These are phyloP conservation scores for Larimichthys polyactis DNA, from an alignment of 2,113 vertebrate genomes.

Conservation along the genomic window DNA sequence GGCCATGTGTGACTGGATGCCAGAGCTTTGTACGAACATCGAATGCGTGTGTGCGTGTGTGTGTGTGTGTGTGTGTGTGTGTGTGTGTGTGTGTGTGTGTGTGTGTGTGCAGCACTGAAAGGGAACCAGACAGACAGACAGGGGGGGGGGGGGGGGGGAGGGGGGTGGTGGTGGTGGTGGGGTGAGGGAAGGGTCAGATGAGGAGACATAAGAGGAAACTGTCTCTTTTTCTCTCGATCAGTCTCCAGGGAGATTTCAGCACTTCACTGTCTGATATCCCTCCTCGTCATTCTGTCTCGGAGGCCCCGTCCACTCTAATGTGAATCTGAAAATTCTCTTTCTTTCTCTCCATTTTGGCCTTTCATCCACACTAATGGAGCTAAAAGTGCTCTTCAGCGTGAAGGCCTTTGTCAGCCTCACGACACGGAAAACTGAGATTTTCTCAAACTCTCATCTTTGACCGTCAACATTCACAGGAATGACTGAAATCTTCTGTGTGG, in stretches of 20 bases:
- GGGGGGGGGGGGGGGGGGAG: background rate
- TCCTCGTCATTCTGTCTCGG: conserved; percentile 11
- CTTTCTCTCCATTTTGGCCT: background rate
- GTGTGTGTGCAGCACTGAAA: conserved; percentile 9
- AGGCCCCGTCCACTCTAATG: conserved; percentile 37
- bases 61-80: conserved; percentile 8
- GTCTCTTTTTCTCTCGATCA: conserved; percentile 41
- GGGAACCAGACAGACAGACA: conserved; percentile 5
- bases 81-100: conserved; percentile 27
- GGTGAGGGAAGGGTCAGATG: conserved; percentile 61
- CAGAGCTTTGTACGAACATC: conserved; percentile 26
- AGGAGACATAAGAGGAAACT: conserved; percentile 39
- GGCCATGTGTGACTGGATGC: conserved; percentile 42
- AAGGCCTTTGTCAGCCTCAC: background rate
- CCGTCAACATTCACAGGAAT: background rate
- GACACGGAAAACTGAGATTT: background rate
- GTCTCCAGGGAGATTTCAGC: conserved; percentile 50
- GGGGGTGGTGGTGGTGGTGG: background rate
- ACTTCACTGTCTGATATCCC: conserved; percentile 51
- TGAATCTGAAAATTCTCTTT: conserved; percentile 23
- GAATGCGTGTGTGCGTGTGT: conserved; percentile 5
- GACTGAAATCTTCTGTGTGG: background rate
- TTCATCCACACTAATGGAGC: conserved; percentile 17
- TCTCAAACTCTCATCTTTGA: background rate
- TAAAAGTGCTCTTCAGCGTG: background rate